Evolutionary conservation across 2,888 invertebrate genomes (phyloP), one percentile per base, ranked within the genome.

Genomic region (Caenorhabditis zanzibari): DNA sequence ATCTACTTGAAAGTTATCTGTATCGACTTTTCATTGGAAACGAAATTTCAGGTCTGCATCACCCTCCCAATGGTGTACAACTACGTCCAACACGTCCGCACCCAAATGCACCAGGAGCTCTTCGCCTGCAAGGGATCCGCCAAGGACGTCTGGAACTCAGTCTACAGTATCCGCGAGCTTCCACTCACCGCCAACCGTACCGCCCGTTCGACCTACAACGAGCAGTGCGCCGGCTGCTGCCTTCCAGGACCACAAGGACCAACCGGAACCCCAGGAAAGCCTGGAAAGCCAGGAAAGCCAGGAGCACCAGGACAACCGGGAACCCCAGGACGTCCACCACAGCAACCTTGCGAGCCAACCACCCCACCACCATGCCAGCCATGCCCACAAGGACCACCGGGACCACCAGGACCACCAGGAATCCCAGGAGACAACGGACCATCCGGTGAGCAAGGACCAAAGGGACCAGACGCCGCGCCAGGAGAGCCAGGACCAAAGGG

Each of bases 61-160:
- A 89, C 89, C 47, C 83, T 89, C 28, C 89, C 89, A 64, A 89
- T 89, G 89, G 88, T 89, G 69, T 89, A 89, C 88, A 88, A 89
- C 86, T 89, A 89, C 66, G 88, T 89, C 28, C 88, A 88, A 75
- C 89, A 89, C 73, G 89, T 89, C 16, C 83, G 89, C 47, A 84
- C 85, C 63, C 89, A 89, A 79, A 88, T 89, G 88, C 88, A 89
- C 83, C 66, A 77, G 59, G 89, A 89, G 77, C 84, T 89, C 63
- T 87, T 85, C 82, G 82, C 77, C 73, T 89, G 89, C 87, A 86
- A 88, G 76, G 88, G 88, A 38, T 82, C 86, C 71, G 89, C 89
- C 80, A 88, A 88, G 85, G 86, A 88, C 66, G 84, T 89, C 41
- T 89, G 89, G 89, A 84, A 76, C 79, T 84, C 84, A 26, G 89